Percentiles rank a stretch among this genome's conserved stretches.
phyloP scores from a whole-genome alignment of 2,888 invertebrate species.

The Craniophora ligustri region DNA sequence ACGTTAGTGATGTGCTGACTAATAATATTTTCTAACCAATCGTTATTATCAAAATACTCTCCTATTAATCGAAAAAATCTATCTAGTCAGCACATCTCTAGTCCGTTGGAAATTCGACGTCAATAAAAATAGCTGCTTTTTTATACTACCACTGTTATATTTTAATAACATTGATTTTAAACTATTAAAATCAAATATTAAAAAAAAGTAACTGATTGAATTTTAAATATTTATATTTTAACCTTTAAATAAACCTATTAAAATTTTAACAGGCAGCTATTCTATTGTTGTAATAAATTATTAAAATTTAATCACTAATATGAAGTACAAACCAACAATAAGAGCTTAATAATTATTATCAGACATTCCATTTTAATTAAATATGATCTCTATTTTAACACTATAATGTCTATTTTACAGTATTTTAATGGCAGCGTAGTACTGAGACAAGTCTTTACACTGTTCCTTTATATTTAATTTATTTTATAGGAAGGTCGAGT shows the following conservation, averaged over 20 bases:
- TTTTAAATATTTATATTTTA: too few species aligned
- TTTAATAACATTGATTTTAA: too few species aligned
- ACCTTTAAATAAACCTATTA: neutral
- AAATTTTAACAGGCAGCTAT: conserved; percentile 12
- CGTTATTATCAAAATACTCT: conserved; percentile 4
- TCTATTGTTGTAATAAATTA: conserved; percentile 2
- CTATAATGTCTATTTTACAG: conserved; percentile 58
- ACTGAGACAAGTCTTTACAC: conserved; percentile 51
- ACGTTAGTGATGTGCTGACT: conserved; percentile 36
- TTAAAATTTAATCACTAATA: conserved; percentile 5
- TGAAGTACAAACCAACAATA: conserved; percentile 43
- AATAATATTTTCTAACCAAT: neutral
- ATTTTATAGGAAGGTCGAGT: conserved; percentile 59
- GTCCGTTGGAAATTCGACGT: too few species aligned
- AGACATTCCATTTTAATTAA: conserved; percentile 59
- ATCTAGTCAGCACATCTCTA: conserved; percentile 41
- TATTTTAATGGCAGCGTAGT: conserved; percentile 60
- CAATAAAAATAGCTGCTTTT: too few species aligned
- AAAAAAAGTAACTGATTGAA: too few species aligned
- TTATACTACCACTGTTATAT: too few species aligned
- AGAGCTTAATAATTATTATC: conserved; percentile 46
- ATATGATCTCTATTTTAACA: conserved; percentile 65
- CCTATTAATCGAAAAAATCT: conserved; percentile 9
- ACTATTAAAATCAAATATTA: too few species aligned
- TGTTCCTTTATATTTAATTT: conserved; percentile 53